Base-by-base conservation (phyloP, 2,888 invertebrate species). In the Synergus gifuensis region DNA sequence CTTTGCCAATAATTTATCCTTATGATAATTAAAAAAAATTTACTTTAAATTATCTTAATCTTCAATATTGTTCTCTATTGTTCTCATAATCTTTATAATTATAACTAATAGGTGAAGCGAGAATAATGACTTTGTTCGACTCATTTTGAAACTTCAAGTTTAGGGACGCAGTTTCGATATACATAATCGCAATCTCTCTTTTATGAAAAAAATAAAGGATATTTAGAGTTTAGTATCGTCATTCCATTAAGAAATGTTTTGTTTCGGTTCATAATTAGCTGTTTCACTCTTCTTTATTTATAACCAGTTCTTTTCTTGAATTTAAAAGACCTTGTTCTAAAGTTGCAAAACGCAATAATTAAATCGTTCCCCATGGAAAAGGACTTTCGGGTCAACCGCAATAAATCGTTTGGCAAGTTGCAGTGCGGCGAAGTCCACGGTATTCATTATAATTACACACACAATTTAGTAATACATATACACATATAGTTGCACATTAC, bases 361-460 rank as follows among this genome's bases (percentile, higher is more conserved):
- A 69, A 49, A 69, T 69, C 69, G 49, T 69, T 69, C 49, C 28
- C 16, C 36, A 54, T 69, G 54, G 69, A 54, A 54, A 69, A 16
- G 69, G 69, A 69, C 69, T 69, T 69, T 54, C 49, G 49, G 49
- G 69, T 69, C 49, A 69, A 69, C 69, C 49, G 28, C 69, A 69
- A 69, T 69, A 49, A 49, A 69, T 69, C 49, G 49, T 69, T 69
- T 54, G 49, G 49, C 69, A 69, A 69, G 69, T 36, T 73, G 9
- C 73, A 73, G 11, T 73, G 54, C 73, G n/a, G 54, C n/a, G 4
- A 54, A 73, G 28, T 73, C 9, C 49, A 28, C 58, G 58, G 18
- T 58, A 58, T 58, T n/a, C 18, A 58, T 58, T 58, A 18, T n/a
- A 67, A 22, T 9, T 18, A 14, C 16, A 11, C 4, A 42, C 18